Base-by-base conservation (phyloP, 92 coral and sea anemone genomes). In the Muricea muricata region DNA sequence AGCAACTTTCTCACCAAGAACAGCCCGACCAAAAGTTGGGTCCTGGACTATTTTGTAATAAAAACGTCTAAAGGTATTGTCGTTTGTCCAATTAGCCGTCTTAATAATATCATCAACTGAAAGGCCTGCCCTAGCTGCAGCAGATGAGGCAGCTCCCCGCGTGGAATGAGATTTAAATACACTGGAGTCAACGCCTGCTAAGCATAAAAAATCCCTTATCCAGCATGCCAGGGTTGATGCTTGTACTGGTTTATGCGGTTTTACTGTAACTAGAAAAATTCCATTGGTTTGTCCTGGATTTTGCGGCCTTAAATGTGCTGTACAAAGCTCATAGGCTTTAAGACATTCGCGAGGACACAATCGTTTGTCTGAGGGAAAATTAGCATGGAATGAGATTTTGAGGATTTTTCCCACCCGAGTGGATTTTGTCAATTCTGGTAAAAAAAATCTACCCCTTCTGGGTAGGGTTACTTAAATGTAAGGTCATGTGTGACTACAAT, bases 401-500 rank as follows among this genome's bases (percentile, higher is more conserved):
- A 81, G 87, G 25, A 32, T 23, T 40, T 87, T 80, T 12, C 90
- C 81, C 31, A 80, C 87, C 39, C 86, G 66, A 32, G 33, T 63
- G 29, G 86, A 48, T 35, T 81, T 81, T 8, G 87, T 87, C n/a
- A 81, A 67, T 63, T 87, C 67, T 8, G 82, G 75, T 0, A 81
- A 31, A 32, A 57, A 72, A 87, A 87, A 14, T 29, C 57, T 20
- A 71, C 82, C 17, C 90, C 90, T 26, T 81, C 75, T 6, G 87
- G 83, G 40, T 32, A 30, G 50, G n/a, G 39, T 50, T 69, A 70
- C 56, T 48, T 81, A 55, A 80, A 87, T 39, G 87, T 71, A 35
- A 87, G 80, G 82, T 87, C 90, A 60, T 81, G 90, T 10, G 82
- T 82, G 21, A 67, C 87, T 82, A n/a, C n/a, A n/a, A n/a, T n/a